Evolutionary conservation across 1,140 invertebrate genomes (phyloP), one percentile per base, ranked within the genome.

Genomic region (Chironomus striatipennis): DNA sequence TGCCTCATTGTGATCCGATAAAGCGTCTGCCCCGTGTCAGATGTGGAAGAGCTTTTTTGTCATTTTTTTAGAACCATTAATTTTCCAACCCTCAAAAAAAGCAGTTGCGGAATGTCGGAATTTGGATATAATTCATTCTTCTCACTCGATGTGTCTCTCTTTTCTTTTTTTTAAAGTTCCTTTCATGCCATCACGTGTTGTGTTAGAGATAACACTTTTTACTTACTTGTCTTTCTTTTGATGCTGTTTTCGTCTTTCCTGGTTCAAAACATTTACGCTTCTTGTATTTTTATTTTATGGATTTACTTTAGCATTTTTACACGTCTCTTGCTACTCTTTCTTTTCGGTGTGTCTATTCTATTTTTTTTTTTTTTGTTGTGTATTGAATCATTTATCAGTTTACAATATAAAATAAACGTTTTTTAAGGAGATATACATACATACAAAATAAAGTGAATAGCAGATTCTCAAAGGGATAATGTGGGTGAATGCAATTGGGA

Each of bases 121-220:
- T 70, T 70, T 17, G n/a, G 65, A 70, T 70, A 70, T 70, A 70
- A 70, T 70, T 70, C 65, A 70, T 70, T 70, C 65, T 70, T 57
- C 47, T 57, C 65, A 18, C n/a, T 67, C 64, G 65, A 34, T 34
- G 24, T 21, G 4, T 70, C 17, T 20, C 12, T 57, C 8, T 47
- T 47, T n/a, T n/a, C n/a, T n/a, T n/a, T n/a, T n/a, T 34, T 34
- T 34, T 34, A 34, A 34, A 34, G n/a, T 10, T 70, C 18, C 10
- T 18, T 21, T 70, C 65, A 70, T 70, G 20, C 17, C 65, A 21
- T 70, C 65, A 70, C 65, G 65, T 70, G 65, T 70, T 21, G 20
- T 70, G 20, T 70, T 57, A 57, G 18, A 70, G 65, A 70, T 70
- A 70, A 70, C 65, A 70, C 65, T 20, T 70, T 67, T 34, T 34